These are phyloP conservation scores for Thumatha senex DNA, from an alignment of 2,888 invertebrate genomes.

Conservation along the genomic window DNA sequence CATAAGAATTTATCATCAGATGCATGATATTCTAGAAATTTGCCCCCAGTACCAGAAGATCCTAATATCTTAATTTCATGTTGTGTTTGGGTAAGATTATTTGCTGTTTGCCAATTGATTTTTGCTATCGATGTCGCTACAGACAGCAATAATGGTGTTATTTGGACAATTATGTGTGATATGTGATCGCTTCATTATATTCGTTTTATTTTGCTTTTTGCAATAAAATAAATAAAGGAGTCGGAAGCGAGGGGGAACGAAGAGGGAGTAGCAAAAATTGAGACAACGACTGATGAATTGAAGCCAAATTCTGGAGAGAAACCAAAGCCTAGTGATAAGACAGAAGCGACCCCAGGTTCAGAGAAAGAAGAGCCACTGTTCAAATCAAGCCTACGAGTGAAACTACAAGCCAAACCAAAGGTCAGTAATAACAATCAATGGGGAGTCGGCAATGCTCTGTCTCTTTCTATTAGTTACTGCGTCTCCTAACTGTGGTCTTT, in stretches of 20 bases:
- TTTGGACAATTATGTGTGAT: constrained; percentile 40
- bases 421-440: constrained; percentile 60
- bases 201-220: constrained; percentile 74
- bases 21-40: constrained; percentile 46
- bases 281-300: constrained; percentile 76
- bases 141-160: constrained; percentile 35
- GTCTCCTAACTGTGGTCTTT: constrained; percentile 57
- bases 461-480: constrained; percentile 64
- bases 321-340: constrained; percentile 49
- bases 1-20: constrained; percentile 36
- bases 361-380: constrained; percentile 77
- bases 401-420: constrained; percentile 67
- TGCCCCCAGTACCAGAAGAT: constrained; percentile 18
- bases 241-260: constrained; percentile 55
- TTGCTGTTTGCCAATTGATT: constrained; percentile 58
- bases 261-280: constrained; percentile 76
- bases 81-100: constrained; percentile 58
- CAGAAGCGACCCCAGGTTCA: constrained; percentile 55
- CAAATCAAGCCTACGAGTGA: constrained; percentile 76
- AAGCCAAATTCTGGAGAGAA: constrained; percentile 68
- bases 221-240: constrained; percentile 71
- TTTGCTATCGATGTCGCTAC: constrained; percentile 61
- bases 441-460: constrained; percentile 45
- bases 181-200: constrained; percentile 63
- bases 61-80: constrained; percentile 33